Evolutionary conservation across 2,113 vertebrate genomes (phyloP).

Genomic region (Anser brachyrhynchus): DNA sequence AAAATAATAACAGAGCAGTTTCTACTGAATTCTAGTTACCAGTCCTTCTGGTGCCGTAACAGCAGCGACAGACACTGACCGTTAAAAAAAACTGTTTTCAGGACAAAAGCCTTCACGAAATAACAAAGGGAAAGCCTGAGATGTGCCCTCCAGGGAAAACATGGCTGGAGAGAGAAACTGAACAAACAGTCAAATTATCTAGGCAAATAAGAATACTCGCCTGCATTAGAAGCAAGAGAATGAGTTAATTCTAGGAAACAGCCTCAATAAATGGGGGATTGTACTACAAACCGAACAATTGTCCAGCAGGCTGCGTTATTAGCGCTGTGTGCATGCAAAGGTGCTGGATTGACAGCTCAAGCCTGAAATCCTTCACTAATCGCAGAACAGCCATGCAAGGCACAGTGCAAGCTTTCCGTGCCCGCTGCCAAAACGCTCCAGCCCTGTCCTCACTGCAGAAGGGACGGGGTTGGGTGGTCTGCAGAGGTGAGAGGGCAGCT

Average conservation of each 20-base stretch:
- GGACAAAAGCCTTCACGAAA: slow-evolving; percentile 38
- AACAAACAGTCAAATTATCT: slow-evolving; percentile 48
- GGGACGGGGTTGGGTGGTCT: not conserved
- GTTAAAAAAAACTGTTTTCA: slow-evolving; percentile 49
- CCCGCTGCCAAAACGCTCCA: not conserved
- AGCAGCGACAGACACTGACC: slow-evolving; percentile 33
- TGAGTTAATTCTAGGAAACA: slow-evolving; percentile 15
- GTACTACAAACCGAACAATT: not conserved
- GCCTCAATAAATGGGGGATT: slow-evolving; percentile 39
- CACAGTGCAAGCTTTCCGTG: not conserved
- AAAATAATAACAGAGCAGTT: slow-evolving; percentile 44
- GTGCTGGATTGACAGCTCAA: slow-evolving; percentile 48
- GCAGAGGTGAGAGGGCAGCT: not conserved
- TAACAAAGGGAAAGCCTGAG: slow-evolving; percentile 48
- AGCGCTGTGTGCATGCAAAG: not conserved
- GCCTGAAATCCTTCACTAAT: slow-evolving; percentile 62
- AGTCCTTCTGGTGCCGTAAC: slow-evolving; percentile 43
- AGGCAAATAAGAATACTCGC: slow-evolving; percentile 17
- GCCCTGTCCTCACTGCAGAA: not conserved
- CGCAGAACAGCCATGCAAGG: slow-evolving; percentile 13
- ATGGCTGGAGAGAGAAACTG: slow-evolving; percentile 23
- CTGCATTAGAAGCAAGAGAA: slow-evolving; percentile 20
- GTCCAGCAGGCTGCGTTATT: not conserved
- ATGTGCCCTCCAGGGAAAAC: slow-evolving; percentile 4
- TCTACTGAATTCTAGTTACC: slow-evolving; percentile 41